Evolutionary conservation across 2,888 invertebrate species (phyloP).

Genomic region (Stenotaenia linearis): DNA sequence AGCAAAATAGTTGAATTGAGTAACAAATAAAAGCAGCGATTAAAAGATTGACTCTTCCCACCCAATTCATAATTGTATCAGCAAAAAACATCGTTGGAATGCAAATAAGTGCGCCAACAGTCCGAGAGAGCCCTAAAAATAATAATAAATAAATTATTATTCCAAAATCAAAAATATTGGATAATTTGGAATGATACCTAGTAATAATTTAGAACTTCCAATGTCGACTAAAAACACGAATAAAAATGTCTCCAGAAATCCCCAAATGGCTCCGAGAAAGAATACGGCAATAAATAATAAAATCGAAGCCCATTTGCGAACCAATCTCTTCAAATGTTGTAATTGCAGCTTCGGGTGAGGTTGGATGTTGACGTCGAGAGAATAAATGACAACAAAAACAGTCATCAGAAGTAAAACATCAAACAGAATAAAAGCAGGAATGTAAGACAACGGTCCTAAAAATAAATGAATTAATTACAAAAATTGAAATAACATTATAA

Average conservation of each 20-base stretch:
- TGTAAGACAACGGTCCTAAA: constrained; percentile 73
- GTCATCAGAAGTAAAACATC: constrained; percentile 67
- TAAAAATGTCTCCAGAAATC: constrained; percentile 81
- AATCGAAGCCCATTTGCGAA: constrained; percentile 72
- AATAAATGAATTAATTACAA: neutral
- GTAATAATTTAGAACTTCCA: constrained; percentile 72
- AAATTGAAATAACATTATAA: neutral
- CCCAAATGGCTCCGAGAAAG: constrained; percentile 78
- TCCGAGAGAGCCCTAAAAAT: constrained; percentile 66
- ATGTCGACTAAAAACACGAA: constrained; percentile 73
- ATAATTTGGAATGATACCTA: constrained; percentile 54
- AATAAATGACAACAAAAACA: constrained; percentile 65
- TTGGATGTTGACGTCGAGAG: constrained; percentile 47
- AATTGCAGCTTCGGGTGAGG: neutral
- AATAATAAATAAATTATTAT: neutral
- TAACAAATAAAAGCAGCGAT: constrained; percentile 79
- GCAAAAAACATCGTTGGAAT: constrained; percentile 79
- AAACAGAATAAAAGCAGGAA: constrained; percentile 77
- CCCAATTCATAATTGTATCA: constrained; percentile 70
- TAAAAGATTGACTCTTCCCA: constrained; percentile 77
- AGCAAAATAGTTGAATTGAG: constrained; percentile 62
- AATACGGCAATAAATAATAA: constrained; percentile 75
- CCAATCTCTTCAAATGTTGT: constrained; percentile 55
- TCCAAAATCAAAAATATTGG: neutral
- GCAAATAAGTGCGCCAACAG: constrained; percentile 75